Percentiles rank a stretch among this genome's conserved stretches.
Evolutionary conservation across 1,140 invertebrate genomes (phyloP).

Genomic region (Mylabris phalerata): DNA sequence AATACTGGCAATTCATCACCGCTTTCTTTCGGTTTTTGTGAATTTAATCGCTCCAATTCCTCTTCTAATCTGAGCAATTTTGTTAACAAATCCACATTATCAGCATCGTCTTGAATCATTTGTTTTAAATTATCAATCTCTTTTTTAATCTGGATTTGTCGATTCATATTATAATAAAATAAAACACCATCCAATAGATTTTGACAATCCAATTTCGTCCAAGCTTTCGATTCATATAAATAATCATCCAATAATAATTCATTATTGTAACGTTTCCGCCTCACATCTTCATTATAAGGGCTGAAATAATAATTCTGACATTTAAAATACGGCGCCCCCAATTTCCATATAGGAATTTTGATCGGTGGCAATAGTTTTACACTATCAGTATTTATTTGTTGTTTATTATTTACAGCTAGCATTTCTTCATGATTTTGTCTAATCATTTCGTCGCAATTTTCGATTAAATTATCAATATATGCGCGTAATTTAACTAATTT

Average conservation of each 20-base stretch:
- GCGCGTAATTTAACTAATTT: constrained; percentile 25
- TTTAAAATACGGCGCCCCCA: constrained; percentile 40
- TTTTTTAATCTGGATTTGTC: constrained; percentile 6
- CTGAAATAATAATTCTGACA: constrained; percentile 27
- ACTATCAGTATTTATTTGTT: neutral
- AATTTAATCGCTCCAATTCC: constrained; percentile 12
- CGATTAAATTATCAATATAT: constrained; percentile 25
- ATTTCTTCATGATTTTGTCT: constrained; percentile 15
- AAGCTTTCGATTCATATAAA: constrained; percentile 17
- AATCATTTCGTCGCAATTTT: constrained; percentile 11
- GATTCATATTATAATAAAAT: constrained; percentile 9
- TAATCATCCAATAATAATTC: constrained; percentile 27
- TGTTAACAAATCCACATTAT: neutral
- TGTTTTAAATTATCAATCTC: constrained; percentile 3
- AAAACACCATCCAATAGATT: constrained; percentile 15
- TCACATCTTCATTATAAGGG: constrained; percentile 30
- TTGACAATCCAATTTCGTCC: constrained; percentile 21
- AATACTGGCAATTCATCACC: constrained; percentile 13
- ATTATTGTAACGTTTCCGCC: constrained; percentile 25
- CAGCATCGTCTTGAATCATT: neutral
- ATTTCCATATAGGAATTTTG: constrained; percentile 17
- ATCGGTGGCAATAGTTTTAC: constrained; percentile 11
- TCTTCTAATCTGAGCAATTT: constrained; percentile 5
- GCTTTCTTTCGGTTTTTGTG: neutral
- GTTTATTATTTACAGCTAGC: neutral